Conservation (phyloP, 2,888 invertebrate species). For the Gandaritis pyraliata region DNA sequence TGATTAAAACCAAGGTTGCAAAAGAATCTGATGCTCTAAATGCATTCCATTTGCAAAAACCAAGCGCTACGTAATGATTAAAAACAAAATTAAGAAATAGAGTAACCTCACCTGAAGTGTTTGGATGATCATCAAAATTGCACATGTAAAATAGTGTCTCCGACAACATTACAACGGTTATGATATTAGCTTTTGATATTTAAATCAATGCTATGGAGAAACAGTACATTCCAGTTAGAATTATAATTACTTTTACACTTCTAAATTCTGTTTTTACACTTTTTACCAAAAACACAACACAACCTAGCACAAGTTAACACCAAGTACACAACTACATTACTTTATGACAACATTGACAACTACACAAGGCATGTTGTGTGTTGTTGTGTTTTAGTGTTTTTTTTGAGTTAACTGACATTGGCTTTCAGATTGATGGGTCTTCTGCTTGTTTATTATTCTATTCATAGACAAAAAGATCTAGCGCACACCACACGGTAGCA, state of each 20-base stretch:
- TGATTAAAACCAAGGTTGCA: too few relatives aligned
- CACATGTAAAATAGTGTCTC: conserved; percentile 59
- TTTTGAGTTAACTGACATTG: too few relatives aligned
- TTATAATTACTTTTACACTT: not conserved
- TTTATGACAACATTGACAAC: too few relatives aligned
- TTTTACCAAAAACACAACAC: conserved; percentile 24
- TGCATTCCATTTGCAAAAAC: too few relatives aligned
- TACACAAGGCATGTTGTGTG: too few relatives aligned
- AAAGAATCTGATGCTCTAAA: too few relatives aligned
- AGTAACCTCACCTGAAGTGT: conserved; percentile 54
- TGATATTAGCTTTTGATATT: conserved; percentile 1
- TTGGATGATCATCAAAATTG: conserved; percentile 66
- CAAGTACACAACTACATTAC: too few relatives aligned
- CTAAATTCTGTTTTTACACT: not conserved
- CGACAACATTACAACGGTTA: conserved; percentile 39
- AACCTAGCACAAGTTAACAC: not conserved
- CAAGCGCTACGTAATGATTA: too few relatives aligned
- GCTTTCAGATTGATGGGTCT: too few relatives aligned
- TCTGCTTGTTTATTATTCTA: not conserved
- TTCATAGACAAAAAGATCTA: conserved; percentile 2
- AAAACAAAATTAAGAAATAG: too few relatives aligned
- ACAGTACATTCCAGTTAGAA: conserved; percentile 17
- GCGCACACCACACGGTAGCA: not conserved
- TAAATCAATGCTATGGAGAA: not conserved
- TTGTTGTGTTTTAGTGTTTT: too few relatives aligned